Conservation (phyloP, 1,140 invertebrate species). For the Orius insidiosus region DNA sequence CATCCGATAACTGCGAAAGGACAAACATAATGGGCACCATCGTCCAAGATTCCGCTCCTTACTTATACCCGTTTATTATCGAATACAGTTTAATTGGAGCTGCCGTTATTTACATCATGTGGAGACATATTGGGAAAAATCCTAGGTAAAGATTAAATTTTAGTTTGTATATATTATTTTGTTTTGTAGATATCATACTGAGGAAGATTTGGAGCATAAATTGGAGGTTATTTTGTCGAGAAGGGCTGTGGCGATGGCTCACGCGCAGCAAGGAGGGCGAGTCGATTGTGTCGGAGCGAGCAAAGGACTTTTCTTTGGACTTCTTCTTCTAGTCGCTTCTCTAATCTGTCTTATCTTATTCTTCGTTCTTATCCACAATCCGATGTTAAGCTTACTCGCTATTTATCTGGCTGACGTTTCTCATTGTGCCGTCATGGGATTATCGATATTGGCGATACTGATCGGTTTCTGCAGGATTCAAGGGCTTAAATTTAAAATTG, state of each 20-base stretch:
- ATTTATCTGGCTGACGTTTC: conserved; percentile 81
- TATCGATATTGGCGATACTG: conserved; percentile 74
- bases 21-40: conserved; percentile 86
- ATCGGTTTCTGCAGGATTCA: conserved; percentile 70
- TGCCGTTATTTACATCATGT: conserved; percentile 96
- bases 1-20: conserved; percentile 42
- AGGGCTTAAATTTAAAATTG: conserved; percentile 71
- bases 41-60: conserved; percentile 76
- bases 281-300: conserved; percentile 88
- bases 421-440: conserved; percentile 69
- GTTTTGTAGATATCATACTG: conserved; percentile 52
- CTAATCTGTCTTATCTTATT: conserved; percentile 85
- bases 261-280: conserved; percentile 57
- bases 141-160: conserved; percentile 34
- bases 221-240: conserved; percentile 67
- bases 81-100: conserved; percentile 94
- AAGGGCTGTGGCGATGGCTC: conserved; percentile 62
- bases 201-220: conserved; percentile 69
- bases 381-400: conserved; percentile 58
- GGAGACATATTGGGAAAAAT: conserved; percentile 82
- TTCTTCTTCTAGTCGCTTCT: conserved; percentile 74
- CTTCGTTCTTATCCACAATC: conserved; percentile 78
- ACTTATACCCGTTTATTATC: conserved; percentile 90
- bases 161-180: background rate
- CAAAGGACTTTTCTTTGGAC: conserved; percentile 83